A percentile compares a stretch with the other conserved stretches of the same genome.
phyloP scores from a whole-genome alignment of 2,113 vertebrate species.

The Serinus canaria region DNA sequence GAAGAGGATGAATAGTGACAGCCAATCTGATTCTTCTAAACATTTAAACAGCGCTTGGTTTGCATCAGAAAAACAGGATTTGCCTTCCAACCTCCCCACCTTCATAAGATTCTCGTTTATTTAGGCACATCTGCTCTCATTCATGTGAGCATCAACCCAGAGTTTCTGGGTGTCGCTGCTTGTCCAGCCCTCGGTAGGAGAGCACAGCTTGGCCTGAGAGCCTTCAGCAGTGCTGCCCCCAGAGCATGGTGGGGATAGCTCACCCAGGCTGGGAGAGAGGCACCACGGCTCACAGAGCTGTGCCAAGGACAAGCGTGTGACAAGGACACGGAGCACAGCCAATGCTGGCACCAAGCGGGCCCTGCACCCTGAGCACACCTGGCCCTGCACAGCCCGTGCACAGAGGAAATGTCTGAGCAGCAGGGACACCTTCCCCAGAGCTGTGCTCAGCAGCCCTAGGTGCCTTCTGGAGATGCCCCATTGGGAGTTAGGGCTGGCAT shows the following conservation, averaged over 20 bases:
- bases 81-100: background rate
- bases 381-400: background rate
- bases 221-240: background rate
- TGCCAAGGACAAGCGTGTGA: background rate
- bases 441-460: background rate
- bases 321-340: background rate
- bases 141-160: background rate
- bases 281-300: background rate
- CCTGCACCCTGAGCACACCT: background rate
- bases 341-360: accelerated
- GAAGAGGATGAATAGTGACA: background rate
- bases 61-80: background rate
- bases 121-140: background rate
- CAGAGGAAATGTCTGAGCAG: background rate
- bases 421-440: background rate
- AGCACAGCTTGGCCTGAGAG: slow-evolving; percentile 9
- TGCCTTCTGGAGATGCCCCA: background rate
- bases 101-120: background rate
- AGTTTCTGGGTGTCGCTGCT: background rate
- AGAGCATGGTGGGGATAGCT: background rate
- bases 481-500: accelerated
- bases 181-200: background rate
- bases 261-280: background rate
- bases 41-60: background rate
- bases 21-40: background rate